These are phyloP conservation scores for Ladona fulva DNA, from an alignment of 1,140 invertebrate species.

Conservation along the genomic window DNA sequence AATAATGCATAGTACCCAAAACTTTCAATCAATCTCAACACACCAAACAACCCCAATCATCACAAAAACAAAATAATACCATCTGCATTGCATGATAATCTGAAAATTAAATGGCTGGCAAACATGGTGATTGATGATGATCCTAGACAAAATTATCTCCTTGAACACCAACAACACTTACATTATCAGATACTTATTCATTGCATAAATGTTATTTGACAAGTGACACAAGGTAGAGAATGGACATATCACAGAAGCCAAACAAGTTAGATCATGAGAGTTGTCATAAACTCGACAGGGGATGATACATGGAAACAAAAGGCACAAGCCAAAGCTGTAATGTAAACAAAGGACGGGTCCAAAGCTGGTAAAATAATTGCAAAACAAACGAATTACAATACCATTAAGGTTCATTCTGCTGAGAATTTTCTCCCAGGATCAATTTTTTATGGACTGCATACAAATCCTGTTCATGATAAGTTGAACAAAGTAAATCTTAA, in stretches of 20 bases:
- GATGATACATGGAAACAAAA: background rate
- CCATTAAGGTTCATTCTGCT: conserved; percentile 2
- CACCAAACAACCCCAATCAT: background rate
- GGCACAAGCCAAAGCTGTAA: background rate
- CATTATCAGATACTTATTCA: background rate
- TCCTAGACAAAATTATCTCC: background rate
- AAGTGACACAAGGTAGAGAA: background rate
- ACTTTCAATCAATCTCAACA: no score
- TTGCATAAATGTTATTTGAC: background rate
- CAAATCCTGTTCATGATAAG: background rate
- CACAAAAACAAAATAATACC: background rate
- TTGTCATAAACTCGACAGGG: background rate
- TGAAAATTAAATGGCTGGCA: background rate
- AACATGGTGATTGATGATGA: background rate
- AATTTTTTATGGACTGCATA: conserved; percentile 7
- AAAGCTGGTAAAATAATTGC: background rate
- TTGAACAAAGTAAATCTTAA: background rate
- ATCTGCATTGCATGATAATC: background rate
- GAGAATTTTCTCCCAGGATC: background rate
- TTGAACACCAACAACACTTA: background rate
- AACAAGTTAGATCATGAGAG: background rate
- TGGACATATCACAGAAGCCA: background rate
- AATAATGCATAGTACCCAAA: no score
- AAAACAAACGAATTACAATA: background rate
- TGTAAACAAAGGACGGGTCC: background rate